Conservation (phyloP, 1,140 invertebrate genomes). For the Nasonia longicornis region DNA sequence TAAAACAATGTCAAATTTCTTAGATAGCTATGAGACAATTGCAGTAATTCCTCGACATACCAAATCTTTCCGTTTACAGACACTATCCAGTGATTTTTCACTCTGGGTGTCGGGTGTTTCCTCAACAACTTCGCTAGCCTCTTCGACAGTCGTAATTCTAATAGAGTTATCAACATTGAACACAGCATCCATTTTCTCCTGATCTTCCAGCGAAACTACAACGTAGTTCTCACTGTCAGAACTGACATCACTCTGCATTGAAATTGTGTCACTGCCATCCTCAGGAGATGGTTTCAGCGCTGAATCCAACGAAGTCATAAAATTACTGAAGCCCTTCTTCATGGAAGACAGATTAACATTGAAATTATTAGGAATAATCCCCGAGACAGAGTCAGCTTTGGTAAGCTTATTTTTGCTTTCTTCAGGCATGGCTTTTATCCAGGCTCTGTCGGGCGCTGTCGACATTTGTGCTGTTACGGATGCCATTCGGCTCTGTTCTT, state of each 20-base stretch:
- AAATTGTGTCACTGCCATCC: conserved; percentile 76
- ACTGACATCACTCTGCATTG: conserved; percentile 81
- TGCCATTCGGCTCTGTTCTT: conserved; percentile 52
- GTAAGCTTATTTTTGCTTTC: conserved; percentile 45
- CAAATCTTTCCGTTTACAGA: conserved; percentile 81
- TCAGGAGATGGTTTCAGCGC: conserved; percentile 79
- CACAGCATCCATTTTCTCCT: conserved; percentile 75
- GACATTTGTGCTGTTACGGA: background rate
- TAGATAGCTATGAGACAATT: background rate
- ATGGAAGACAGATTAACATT: conserved; percentile 77
- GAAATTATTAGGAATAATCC: conserved; percentile 65
- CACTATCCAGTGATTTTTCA: conserved; percentile 83
- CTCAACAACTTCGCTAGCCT: conserved; percentile 88
- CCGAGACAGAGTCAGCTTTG: conserved; percentile 51
- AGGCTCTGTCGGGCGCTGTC: conserved; percentile 24
- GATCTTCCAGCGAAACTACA: conserved; percentile 73
- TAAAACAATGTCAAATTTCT: background rate
- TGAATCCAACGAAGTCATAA: conserved; percentile 86
- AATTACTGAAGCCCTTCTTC: conserved; percentile 82
- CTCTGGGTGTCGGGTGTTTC: conserved; percentile 80
- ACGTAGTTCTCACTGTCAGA: conserved; percentile 85
- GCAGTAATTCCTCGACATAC: conserved; percentile 65
- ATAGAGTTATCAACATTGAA: conserved; percentile 65
- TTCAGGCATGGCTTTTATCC: background rate
- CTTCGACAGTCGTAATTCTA: conserved; percentile 74